Evolutionary conservation across 1,140 invertebrate species (phyloP).

Genomic region (Drosophila auraria): DNA sequence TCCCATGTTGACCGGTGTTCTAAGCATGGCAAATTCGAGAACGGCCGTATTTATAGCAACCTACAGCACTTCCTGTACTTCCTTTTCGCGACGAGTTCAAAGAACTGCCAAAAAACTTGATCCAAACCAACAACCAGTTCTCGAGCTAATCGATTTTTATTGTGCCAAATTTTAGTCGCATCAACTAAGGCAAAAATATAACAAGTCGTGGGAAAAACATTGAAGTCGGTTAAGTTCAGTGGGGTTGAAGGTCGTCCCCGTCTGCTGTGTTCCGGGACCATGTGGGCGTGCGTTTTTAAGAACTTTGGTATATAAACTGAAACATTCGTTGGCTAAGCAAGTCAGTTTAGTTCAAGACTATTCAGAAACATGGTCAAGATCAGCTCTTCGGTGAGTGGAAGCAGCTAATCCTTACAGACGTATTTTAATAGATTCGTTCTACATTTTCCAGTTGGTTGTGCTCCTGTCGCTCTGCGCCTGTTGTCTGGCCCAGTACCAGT

Average conservation of each 20-base stretch:
- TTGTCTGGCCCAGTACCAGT: constrained; percentile 63
- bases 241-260: constrained; percentile 65
- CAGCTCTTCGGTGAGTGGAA: constrained; percentile 54
- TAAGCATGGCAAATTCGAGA: constrained; percentile 38
- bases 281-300: constrained; percentile 55
- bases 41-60: constrained; percentile 63
- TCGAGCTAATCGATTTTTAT: constrained; percentile 44
- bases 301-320: constrained; percentile 66
- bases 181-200: constrained; percentile 62
- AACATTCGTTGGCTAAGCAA: constrained; percentile 25
- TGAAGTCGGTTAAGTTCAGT: constrained; percentile 55
- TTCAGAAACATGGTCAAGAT: constrained; percentile 56
- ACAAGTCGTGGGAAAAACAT: constrained; percentile 73
- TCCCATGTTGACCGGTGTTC: constrained; percentile 53
- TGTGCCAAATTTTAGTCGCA: constrained; percentile 59
- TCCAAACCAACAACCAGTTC: constrained; percentile 53
- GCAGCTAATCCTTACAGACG: not conserved
- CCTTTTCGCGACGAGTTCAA: constrained; percentile 68
- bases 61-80: constrained; percentile 65
- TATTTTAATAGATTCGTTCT: not conserved
- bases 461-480: constrained; percentile 48
- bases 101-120: constrained; percentile 58
- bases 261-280: constrained; percentile 59
- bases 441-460: constrained; percentile 39
- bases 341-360: constrained; percentile 63